Conservation (phyloP, 1,140 invertebrate species). For the Phocides pigmalion region DNA sequence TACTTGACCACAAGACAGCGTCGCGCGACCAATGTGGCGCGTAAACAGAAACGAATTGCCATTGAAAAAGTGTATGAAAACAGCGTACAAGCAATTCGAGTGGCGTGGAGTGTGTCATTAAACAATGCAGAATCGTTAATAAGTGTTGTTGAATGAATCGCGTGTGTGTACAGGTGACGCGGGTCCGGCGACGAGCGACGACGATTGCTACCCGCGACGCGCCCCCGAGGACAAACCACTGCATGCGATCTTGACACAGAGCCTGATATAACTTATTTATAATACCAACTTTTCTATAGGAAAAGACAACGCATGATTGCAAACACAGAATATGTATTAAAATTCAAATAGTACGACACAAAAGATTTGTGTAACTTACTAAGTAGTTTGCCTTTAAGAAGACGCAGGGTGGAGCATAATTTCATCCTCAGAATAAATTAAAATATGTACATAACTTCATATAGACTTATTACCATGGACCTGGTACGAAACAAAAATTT, state of each 20-base stretch:
- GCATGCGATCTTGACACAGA: conserved; percentile 1
- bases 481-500: too few relatives aligned
- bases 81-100: conserved; percentile 10
- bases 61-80: conserved; percentile 24
- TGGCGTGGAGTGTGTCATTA: conserved; percentile 35
- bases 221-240: conserved; percentile 2
- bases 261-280: not conserved
- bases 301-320: not conserved
- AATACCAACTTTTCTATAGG: not conserved
- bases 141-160: conserved; percentile 39
- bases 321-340: not conserved
- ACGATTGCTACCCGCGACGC: not conserved
- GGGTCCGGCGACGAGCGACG: not conserved
- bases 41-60: conserved; percentile 43
- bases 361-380: too few relatives aligned
- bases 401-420: too few relatives aligned
- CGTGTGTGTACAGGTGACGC: conserved; percentile 47
- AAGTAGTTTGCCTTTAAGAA: too few relatives aligned
- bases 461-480: too few relatives aligned
- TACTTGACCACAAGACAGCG: not conserved
- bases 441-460: too few relatives aligned
- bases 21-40: conserved; percentile 30
- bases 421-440: too few relatives aligned
- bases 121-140: conserved; percentile 45
- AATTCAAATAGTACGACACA: too few relatives aligned